Evolutionary conservation across 1,140 invertebrate genomes (phyloP).

Genomic region (Atta texana): DNA sequence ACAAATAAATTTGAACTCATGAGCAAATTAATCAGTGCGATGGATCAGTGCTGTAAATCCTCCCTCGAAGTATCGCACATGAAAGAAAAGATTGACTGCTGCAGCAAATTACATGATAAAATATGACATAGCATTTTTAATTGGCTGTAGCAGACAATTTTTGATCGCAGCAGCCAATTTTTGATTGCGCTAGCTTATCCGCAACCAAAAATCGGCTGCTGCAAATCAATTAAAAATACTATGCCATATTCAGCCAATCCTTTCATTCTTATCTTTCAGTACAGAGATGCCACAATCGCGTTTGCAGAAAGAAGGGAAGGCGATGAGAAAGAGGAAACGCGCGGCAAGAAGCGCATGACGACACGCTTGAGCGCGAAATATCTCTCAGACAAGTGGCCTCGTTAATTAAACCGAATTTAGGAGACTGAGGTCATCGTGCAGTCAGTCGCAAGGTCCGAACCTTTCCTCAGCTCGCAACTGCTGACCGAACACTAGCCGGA

Average conservation of each 20-base stretch:
- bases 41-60: conserved; percentile 19
- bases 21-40: conserved; percentile 27
- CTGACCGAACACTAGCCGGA: neutral
- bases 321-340: neutral
- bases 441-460: conserved; percentile 56
- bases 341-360: neutral
- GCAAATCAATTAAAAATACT: too few species aligned
- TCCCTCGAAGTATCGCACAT: neutral
- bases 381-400: conserved; percentile 60
- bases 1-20: neutral
- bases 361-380: conserved; percentile 34
- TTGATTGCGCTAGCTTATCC: too few species aligned
- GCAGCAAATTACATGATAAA: too few species aligned
- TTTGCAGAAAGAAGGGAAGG: neutral
- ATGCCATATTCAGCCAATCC: too few species aligned
- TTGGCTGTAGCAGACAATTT: too few species aligned
- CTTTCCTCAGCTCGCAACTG: conserved; percentile 46
- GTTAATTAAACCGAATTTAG: conserved; percentile 74
- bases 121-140: too few species aligned
- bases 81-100: too few species aligned
- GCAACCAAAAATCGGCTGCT: too few species aligned
- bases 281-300: neutral
- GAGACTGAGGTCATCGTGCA: conserved; percentile 66
- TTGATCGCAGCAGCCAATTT: too few species aligned
- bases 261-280: too few species aligned